Evolutionary conservation across 1,140 invertebrate species (phyloP), one percentile per base, ranked within the genome.

Genomic region (Drusus annulatus): DNA sequence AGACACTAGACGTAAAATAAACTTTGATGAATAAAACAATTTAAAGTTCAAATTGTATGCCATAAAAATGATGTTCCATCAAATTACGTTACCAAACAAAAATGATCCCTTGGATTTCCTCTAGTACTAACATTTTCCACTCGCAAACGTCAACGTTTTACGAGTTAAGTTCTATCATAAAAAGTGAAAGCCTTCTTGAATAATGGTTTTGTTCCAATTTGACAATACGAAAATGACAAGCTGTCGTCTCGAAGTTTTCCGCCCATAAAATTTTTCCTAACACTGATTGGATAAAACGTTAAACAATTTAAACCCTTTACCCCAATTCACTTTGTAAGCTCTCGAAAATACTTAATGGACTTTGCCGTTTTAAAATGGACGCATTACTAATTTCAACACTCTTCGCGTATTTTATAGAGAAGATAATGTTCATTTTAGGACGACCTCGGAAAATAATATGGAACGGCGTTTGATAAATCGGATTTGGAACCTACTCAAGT

Each of bases 151-250:
- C 65, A 69, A 69, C 65, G 36, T 17, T 69, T 69, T 69, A 69
- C 65, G 65, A 69, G 65, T 69, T 69, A 45, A 69, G 65, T 69
- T 56, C 73, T 58, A 75, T 58, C 73, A 52, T 75, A 75, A 75
- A 75, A 75, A 75, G 56, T 16, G 56, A 69, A 69, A 69, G 65
- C 65, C 65, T 69, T 63, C 58, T 17, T 79, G 51, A 80, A 80
- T 80, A 80, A 80, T 80, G 78, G 69, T 74, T 74, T 51, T 71
- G 71, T 80, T 74, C 56, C 68, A 74, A 58, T 80, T 74, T 80
- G 78, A 80, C 78, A 62, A 74, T 74, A 62, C 62, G 69, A 51
- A 80, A 75, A 74, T 80, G 78, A 80, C 78, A 80, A 68, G 58
- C 68, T 74, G 78, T 74, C 78, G 56, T 63, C 60, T 65, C 51